phyloP scores from a whole-genome alignment of 2,797 vertebrate species.

The Falco berigora region DNA sequence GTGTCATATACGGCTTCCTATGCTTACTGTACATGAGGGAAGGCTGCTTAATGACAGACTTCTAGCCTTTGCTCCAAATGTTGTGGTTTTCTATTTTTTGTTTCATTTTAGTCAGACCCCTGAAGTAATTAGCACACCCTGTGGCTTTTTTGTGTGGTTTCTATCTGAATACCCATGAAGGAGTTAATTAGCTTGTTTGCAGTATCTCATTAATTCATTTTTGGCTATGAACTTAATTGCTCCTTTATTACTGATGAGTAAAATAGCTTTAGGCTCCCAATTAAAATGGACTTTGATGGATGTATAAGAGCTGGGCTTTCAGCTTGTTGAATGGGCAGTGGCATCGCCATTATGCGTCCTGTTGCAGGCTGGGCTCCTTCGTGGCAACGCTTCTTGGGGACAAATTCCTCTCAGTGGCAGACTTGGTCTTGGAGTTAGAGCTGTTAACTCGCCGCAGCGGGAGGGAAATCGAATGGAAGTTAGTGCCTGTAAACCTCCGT shows the following conservation, averaged over 20 bases:
- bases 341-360: not conserved
- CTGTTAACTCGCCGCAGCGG: not conserved
- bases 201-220: constrained; percentile 61
- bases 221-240: constrained; percentile 45
- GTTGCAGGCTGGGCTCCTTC: not conserved
- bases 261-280: constrained; percentile 53
- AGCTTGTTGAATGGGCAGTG: not conserved
- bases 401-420: not conserved
- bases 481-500: not conserved
- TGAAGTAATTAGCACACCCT: constrained; percentile 14
- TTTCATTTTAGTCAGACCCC: constrained; percentile 39
- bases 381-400: not conserved
- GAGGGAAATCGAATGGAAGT: not conserved
- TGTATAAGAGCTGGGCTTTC: constrained; percentile 30
- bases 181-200: constrained; percentile 58
- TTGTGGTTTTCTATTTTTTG: constrained; percentile 31
- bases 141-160: constrained; percentile 47
- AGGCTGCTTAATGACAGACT: not conserved
- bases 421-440: not conserved
- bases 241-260: constrained; percentile 59
- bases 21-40: not conserved
- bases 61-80: constrained; percentile 31
- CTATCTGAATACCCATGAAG: constrained; percentile 56
- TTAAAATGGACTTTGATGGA: constrained; percentile 58
- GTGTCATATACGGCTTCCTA: not conserved